Evolutionary conservation across 2,888 invertebrate species (phyloP).

Genomic region (Protodeltote pygarga): DNA sequence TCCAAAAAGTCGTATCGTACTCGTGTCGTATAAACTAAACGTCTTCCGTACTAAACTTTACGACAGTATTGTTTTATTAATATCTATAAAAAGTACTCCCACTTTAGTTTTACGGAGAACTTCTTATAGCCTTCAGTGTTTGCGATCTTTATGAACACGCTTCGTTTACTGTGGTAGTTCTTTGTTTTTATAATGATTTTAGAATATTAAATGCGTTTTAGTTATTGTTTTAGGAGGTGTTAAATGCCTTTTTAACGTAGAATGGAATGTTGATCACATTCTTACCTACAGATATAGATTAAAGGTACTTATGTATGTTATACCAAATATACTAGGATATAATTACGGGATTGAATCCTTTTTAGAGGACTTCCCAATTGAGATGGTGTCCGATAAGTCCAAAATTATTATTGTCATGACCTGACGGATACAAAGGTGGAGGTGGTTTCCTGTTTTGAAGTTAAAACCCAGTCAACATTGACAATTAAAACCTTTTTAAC

Average conservation of each 20-base stretch:
- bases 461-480: too few relatives aligned
- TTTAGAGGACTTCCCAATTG: too few relatives aligned
- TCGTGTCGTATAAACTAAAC: conserved; percentile 54
- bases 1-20: conserved; percentile 43
- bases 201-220: conserved; percentile 1
- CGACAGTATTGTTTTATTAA: conserved; percentile 83
- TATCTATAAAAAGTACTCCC: conserved; percentile 82
- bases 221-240: background rate
- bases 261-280: too few relatives aligned
- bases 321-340: too few relatives aligned
- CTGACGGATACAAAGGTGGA: too few relatives aligned
- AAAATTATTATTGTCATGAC: too few relatives aligned
- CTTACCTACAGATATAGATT: too few relatives aligned
- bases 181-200: conserved; percentile 23
- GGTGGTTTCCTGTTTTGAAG: too few relatives aligned
- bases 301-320: too few relatives aligned
- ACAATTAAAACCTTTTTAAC: too few relatives aligned
- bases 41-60: conserved; percentile 71
- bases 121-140: conserved; percentile 69
- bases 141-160: conserved; percentile 70
- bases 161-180: conserved; percentile 64
- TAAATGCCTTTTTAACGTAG: background rate
- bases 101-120: conserved; percentile 69
- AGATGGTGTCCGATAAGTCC: too few relatives aligned
- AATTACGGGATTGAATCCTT: too few relatives aligned